phyloP scores from a whole-genome alignment of 2,888 invertebrate species.

The Sinhomidia bicolor region DNA sequence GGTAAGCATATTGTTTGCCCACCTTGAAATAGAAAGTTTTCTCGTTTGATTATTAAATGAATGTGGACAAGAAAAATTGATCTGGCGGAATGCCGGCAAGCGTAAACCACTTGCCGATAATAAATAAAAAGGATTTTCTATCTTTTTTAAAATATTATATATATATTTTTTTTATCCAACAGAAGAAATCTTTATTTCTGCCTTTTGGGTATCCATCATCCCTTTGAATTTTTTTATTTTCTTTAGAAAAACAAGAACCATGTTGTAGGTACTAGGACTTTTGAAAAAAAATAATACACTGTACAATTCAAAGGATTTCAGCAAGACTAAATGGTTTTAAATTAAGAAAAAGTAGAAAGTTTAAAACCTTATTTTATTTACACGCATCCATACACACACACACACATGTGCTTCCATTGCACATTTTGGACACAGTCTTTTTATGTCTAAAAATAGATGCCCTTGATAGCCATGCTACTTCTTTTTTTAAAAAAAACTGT shows the following conservation, averaged over 20 bases:
- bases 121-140: conserved; percentile 53
- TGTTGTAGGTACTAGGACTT: conserved; percentile 31
- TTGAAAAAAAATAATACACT: conserved; percentile 7
- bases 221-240: conserved; percentile 16
- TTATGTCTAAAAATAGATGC: conserved; percentile 56
- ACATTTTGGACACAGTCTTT: not conserved
- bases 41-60: conserved; percentile 27
- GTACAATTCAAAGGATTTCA: conserved; percentile 47
- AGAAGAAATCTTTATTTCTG: not conserved
- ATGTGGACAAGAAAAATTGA: conserved; percentile 16
- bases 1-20: not conserved
- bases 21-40: conserved; percentile 38
- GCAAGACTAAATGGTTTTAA: conserved; percentile 53
- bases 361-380: not conserved
- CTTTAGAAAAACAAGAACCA: conserved; percentile 1
- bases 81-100: conserved; percentile 51
- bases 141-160: conserved; percentile 22
- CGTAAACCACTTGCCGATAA: conserved; percentile 60
- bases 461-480: conserved; percentile 49
- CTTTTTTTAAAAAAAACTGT: conserved; percentile 36
- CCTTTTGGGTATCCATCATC: not conserved
- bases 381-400: not conserved
- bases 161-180: not conserved
- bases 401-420: not conserved
- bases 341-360: conserved; percentile 1